Percentiles rank a stretch among this genome's conserved stretches.
Conservation (phyloP, 2,113 vertebrate genomes). For the Empidonax alnorum region DNA sequence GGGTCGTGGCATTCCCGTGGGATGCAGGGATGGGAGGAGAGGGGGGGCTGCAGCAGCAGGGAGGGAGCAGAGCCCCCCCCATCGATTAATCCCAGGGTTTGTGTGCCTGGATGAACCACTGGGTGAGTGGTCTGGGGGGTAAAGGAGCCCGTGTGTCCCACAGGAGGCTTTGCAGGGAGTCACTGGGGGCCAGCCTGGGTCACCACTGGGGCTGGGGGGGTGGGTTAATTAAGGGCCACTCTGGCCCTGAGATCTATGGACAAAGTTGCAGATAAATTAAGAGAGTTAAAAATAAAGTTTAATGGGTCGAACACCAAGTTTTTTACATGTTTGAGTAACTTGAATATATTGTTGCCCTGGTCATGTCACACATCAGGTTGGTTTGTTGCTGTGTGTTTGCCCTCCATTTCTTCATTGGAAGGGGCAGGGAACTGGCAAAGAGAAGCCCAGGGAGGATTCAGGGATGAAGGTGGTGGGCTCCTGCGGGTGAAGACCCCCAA, state of each 20-base stretch:
- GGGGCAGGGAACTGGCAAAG: not conserved
- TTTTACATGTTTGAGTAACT: not conserved
- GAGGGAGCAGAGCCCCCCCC: not conserved
- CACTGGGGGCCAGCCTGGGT: not conserved
- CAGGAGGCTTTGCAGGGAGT: not conserved
- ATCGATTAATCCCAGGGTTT: rapidly evolving
- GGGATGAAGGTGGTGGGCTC: not conserved
- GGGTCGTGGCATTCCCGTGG: rapidly evolving
- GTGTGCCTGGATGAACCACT: not conserved
- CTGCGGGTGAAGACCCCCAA: rapidly evolving
- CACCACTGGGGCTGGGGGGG: rapidly evolving
- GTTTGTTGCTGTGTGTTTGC: rapidly evolving
- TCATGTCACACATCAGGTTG: rapidly evolving
- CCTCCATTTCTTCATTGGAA: rapidly evolving
- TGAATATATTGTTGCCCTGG: not conserved
- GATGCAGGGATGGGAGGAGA: not conserved
- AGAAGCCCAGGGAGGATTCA: not conserved
- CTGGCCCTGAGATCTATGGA: not conserved
- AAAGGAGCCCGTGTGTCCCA: not conserved
- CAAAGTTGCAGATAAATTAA: not conserved
- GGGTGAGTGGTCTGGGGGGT: not conserved
- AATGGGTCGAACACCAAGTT: not conserved
- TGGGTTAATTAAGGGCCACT: not conserved
- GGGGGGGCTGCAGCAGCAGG: not conserved
- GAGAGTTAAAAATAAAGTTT: not conserved